Evolutionary conservation across 2,797 vertebrate species (phyloP).

Genomic region (Phoeniculus purpureus): DNA sequence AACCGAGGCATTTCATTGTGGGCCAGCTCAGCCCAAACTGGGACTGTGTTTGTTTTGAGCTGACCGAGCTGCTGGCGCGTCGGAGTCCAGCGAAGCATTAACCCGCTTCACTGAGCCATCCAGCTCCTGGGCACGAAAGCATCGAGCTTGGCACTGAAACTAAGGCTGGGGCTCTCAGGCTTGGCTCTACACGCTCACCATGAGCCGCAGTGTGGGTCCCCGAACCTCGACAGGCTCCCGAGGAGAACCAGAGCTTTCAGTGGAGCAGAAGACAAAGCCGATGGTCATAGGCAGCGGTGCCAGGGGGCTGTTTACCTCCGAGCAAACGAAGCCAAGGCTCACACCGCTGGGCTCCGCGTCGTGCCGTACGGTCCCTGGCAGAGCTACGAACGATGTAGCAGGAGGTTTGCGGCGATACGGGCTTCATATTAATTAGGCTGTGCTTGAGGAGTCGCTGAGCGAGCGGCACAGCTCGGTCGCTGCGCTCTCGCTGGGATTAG

Average conservation of each 20-base stretch:
- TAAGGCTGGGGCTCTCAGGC: background rate
- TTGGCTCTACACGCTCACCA: background rate
- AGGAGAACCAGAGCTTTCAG: background rate
- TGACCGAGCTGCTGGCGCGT: background rate
- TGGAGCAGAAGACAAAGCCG: conserved; percentile 23
- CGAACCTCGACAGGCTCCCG: background rate
- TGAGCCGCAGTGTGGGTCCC: background rate
- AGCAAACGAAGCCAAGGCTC: background rate
- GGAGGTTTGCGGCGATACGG: background rate
- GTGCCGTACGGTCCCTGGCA: background rate
- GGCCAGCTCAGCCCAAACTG: conserved; percentile 21
- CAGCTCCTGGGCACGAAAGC: conserved; percentile 12
- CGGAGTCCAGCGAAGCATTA: background rate
- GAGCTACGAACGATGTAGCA: background rate
- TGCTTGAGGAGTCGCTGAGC: background rate
- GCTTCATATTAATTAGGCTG: background rate
- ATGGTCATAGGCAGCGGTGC: background rate
- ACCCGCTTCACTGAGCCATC: background rate
- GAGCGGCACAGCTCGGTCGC: background rate
- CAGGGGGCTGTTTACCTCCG: background rate
- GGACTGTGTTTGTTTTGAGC: conserved; percentile 50
- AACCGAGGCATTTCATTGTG: background rate
- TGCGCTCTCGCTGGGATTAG: conserved; percentile 23
- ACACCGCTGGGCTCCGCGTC: rapidly evolving
- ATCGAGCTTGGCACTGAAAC: background rate